Evolutionary conservation across 2,797 vertebrate genomes (phyloP), one percentile per base, ranked within the genome.

Genomic region (Novumbra hubbsi): DNA sequence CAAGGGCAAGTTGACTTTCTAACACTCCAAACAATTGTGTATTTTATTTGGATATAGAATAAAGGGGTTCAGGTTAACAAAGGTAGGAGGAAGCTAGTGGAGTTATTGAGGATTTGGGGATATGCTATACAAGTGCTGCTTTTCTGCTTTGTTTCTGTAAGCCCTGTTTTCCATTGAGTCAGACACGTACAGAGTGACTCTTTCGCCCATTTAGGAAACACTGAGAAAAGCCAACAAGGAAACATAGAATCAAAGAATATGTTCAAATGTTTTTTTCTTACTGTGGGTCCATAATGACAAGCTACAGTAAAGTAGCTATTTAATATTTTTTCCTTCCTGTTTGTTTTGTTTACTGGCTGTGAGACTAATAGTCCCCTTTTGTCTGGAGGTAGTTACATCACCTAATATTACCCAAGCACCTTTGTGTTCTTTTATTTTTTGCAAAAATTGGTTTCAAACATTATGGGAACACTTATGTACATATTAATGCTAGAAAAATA

Each of bases 391-490:
- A 91, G 93, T 64, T 64, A 28, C 55, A 60, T 60, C 55, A 64
- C 93, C 91, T 74, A 94, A 91, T 94, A 92, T 93, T 95, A 94
- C 90, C 92, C 91, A 96, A 94, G 95, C 95, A 96, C 95, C 93
- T 96, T 96, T 94, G 81, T 93, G 91, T 93, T 92, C 63, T 83
- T 57, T 60, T 79, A 64, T 78, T 83, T 48, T 68, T 93, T 93
- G 93, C 84, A 60, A 90, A 93, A 91, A 93, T 80, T 78, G 78
- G 78, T 81, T 84, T 81, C 72, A 76, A 64, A 80, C 80, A 76
- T 93, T 94, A 95, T 95, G 95, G 94, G 93, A 95, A 92, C 94
- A 93, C 95, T 95, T 95, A 93, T 96, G 95, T 96, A 95, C 94
- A 95, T 96, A 95, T 93, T 93, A 95, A 93, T 92, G 91, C 92